Evolutionary conservation across 1,140 invertebrate genomes (phyloP), one percentile per base, ranked within the genome.

Genomic region (Drosophila nigromelanica): DNA sequence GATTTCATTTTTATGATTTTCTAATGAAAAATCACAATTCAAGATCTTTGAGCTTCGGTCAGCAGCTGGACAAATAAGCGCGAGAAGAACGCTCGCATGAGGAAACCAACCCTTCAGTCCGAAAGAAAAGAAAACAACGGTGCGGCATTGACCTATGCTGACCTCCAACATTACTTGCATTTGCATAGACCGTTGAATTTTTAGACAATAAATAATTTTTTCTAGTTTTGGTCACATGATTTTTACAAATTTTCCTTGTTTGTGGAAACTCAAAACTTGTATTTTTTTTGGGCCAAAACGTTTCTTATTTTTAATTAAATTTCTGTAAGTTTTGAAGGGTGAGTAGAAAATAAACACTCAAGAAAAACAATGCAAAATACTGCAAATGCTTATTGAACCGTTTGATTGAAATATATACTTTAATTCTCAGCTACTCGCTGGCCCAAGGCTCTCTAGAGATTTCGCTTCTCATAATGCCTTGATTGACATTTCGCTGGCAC

Each of bases 1-100:
- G 76, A 87, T 81, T 89, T 78, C 48, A 78, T 77, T 90, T 83
- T 83, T 82, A 83, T 87, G 82, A 73, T 72, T 90, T 90, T 78
- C 75, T 72, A 87, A 89, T 89, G 82, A 87, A 89, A 87, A 87
- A 78, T 87, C 76, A 58, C 56, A 72, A 48, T 62, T 18, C 43
- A 62, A 72, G 73, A 80, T 83, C 73, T 80, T 78, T 27, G 58
- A 78, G 72, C 67, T 71, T 79, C 67, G 50, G 48, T 40, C 64
- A 56, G 61, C 86, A 90, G 76, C 86, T 90, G 86, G 86, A 90
- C 71, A 90, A 72, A 76, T 15, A 70, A 50, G 14, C 45, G 27
- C 18, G n/a, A 35, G 27, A 1, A 27, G 27, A 27, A 27, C 5
- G 27, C 27, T 35, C 2, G 33, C 3, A 24, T 39, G 12, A 55